These are phyloP conservation scores for Agonopterix subpropinquella DNA, from an alignment of 2,888 invertebrate species.

Conservation along the genomic window DNA sequence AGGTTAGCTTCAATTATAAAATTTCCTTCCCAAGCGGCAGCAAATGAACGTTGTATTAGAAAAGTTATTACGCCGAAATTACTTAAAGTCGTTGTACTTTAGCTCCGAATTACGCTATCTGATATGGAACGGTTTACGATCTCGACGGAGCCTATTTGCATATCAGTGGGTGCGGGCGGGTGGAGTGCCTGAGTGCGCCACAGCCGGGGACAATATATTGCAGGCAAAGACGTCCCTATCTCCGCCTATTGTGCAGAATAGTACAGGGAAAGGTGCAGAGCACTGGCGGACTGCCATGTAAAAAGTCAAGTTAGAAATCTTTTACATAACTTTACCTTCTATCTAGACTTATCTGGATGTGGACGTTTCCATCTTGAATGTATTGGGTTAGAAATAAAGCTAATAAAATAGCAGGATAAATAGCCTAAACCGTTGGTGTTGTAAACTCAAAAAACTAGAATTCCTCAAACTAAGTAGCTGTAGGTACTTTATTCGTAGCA, in stretches of 20 bases:
- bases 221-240: constrained; percentile 55
- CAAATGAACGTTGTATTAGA: constrained; percentile 14
- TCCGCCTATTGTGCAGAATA: constrained; percentile 48
- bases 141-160: constrained; percentile 61
- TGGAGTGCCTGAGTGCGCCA: constrained; percentile 37
- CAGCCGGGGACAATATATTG: constrained; percentile 59
- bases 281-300: constrained; percentile 6
- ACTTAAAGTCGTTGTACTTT: constrained; percentile 38
- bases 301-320: constrained; percentile 3
- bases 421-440: too few species aligned
- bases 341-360: neutral
- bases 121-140: constrained; percentile 67
- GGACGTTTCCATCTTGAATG: too few species aligned
- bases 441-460: too few species aligned
- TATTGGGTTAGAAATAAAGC: too few species aligned
- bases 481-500: too few species aligned
- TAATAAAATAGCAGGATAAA: too few species aligned
- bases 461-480: too few species aligned
- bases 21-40: constrained; percentile 2
- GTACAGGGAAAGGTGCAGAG: constrained; percentile 28
- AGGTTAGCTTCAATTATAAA: neutral
- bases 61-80: constrained; percentile 25
- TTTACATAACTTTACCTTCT: neutral
- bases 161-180: constrained; percentile 48
- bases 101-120: constrained; percentile 57